Percentiles rank a stretch among this genome's conserved stretches.
Conservation (phyloP, 2,888 invertebrate species). For the Julus scanicus region DNA sequence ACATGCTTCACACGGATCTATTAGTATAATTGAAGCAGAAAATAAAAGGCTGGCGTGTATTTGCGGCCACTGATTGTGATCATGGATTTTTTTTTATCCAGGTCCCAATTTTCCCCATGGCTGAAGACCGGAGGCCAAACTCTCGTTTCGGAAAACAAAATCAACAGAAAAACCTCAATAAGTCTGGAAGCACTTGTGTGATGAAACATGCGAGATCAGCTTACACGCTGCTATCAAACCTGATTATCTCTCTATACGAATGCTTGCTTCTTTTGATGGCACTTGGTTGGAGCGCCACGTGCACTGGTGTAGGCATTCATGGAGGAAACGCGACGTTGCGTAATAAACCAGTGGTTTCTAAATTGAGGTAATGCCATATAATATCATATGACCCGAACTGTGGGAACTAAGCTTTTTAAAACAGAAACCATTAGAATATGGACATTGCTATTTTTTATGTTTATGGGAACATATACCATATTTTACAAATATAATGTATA, state of each 20-base stretch:
- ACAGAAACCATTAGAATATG: no score
- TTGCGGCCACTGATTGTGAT: slow-evolving; percentile 11
- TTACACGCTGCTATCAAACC: slow-evolving; percentile 6
- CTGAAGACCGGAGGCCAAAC: not conserved
- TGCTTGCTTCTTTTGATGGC: not conserved
- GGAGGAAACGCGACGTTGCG: not conserved
- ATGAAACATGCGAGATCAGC: slow-evolving; percentile 28
- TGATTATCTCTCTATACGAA: not conserved
- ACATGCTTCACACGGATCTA: slow-evolving; percentile 5
- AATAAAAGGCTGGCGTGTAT: not conserved
- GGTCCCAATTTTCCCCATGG: slow-evolving; percentile 11
- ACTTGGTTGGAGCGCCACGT: not conserved
- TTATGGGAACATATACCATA: no score
- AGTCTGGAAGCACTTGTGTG: not conserved
- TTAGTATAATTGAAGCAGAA: slow-evolving; percentile 38
- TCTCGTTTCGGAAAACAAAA: not conserved
- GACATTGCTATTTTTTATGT: no score
- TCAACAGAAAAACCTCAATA: not conserved
- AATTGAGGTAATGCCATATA: not conserved
- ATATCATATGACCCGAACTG: not conserved
- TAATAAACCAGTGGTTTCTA: not conserved
- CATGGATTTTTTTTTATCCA: not conserved
- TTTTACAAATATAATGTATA: no score
- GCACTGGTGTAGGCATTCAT: not conserved
- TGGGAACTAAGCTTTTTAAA: no score